Conservation (phyloP, 2,113 vertebrate genomes). For the Tricholaema leucomelas region DNA sequence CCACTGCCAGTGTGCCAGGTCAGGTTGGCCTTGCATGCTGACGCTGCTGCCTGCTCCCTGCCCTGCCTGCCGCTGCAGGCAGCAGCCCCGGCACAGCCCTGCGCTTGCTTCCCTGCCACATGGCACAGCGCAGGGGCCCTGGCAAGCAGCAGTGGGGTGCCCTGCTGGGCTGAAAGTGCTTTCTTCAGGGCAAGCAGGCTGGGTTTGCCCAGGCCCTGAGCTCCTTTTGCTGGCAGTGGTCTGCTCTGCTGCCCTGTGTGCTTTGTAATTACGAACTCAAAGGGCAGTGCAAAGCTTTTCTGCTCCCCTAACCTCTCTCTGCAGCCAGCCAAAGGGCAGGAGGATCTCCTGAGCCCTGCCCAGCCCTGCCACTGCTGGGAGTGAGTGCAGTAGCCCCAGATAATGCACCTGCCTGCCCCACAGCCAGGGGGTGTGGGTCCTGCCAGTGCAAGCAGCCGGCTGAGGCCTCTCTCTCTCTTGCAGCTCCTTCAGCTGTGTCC, state of each 20-base stretch:
- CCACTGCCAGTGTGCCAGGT: conserved; percentile 49
- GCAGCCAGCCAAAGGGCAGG: not conserved
- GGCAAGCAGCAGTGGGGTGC: not conserved
- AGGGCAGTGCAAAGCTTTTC: not conserved
- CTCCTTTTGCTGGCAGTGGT: not conserved
- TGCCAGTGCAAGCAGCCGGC: not conserved
- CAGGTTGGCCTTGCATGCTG: conserved; percentile 1
- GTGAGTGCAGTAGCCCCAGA: not conserved
- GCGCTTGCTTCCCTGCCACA: not conserved
- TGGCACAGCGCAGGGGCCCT: not conserved
- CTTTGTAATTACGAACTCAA: not conserved
- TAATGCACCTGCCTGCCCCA: not conserved
- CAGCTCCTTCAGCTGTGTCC: conserved; percentile 91
- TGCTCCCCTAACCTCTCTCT: not conserved
- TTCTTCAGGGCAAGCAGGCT: not conserved
- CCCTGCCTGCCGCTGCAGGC: not conserved
- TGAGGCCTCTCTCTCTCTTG: not conserved
- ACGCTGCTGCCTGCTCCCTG: not conserved
- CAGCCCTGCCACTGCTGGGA: not conserved
- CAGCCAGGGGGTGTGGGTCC: not conserved
- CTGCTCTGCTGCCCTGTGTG: not conserved
- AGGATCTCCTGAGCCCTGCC: not conserved
- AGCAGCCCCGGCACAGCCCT: no score
- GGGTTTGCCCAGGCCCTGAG: not conserved
- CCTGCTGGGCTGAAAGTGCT: not conserved